These are phyloP conservation scores for Pelagia noctiluca DNA, from an alignment of 30 jellyfish, hydroid and myxozoan species.

Conservation along the genomic window DNA sequence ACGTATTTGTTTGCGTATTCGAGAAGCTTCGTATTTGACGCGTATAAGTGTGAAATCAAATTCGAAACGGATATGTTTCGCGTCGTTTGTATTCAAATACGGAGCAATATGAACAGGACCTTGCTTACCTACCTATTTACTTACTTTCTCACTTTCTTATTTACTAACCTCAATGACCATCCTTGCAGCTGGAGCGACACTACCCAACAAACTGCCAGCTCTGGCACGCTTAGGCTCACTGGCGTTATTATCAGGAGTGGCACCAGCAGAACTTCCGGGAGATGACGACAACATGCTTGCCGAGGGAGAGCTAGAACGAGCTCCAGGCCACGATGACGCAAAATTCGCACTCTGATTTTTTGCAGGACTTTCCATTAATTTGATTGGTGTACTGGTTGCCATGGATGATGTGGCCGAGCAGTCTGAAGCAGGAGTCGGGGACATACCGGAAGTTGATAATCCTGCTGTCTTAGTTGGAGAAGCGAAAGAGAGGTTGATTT, in stretches of 20 bases:
- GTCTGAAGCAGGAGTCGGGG: conserved; percentile 39
- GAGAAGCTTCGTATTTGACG: too few relatives aligned
- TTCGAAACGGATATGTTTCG: too few relatives aligned
- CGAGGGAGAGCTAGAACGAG: conserved; percentile 74
- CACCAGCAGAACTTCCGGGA: conserved; percentile 91
- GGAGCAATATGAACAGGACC: too few relatives aligned
- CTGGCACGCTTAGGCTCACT: conserved; percentile 85
- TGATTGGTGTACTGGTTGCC: conserved; percentile 96
- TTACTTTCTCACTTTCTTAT: not conserved
- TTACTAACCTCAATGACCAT: conserved; percentile 90
- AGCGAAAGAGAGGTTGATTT: conserved; percentile 51
- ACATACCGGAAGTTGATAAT: conserved; percentile 35
- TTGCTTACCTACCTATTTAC: not conserved
- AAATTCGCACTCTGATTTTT: conserved; percentile 50
- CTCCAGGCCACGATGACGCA: conserved; percentile 99
- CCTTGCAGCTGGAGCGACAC: conserved; percentile 88
- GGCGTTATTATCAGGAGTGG: conserved; percentile 85
- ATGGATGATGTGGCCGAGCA: conserved; percentile 58
- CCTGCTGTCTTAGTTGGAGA: conserved; percentile 57
- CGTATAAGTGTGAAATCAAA: not conserved
- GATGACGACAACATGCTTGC: conserved; percentile 79
- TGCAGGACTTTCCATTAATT: conserved; percentile 67
- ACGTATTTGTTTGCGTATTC: too few relatives aligned
- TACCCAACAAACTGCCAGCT: conserved; percentile 91
- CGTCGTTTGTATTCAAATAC: too few relatives aligned